Evolutionary conservation across 2,888 invertebrate species (phyloP).

Genomic region (Drosophila phalerata): DNA sequence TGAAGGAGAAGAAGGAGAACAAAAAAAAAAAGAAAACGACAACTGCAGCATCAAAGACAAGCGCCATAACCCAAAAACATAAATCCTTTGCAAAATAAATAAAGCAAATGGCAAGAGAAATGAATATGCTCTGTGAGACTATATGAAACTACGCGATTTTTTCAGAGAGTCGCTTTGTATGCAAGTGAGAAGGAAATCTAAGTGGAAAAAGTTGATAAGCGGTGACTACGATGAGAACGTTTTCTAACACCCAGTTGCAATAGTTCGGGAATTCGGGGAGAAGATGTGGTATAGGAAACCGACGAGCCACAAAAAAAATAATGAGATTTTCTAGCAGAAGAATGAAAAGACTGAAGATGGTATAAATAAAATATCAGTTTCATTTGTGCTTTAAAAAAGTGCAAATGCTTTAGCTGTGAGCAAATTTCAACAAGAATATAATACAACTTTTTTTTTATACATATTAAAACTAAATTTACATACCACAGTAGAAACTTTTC

Average conservation of each 20-base stretch:
- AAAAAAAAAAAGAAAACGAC: constrained; percentile 1
- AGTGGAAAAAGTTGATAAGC: constrained; percentile 73
- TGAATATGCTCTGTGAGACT: constrained; percentile 53
- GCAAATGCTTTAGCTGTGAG: background rate
- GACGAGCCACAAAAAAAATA: constrained; percentile 44
- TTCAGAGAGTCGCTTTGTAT: constrained; percentile 19
- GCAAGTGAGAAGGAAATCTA: constrained; percentile 50
- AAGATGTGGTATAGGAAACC: constrained; percentile 27
- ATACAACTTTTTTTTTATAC: too few relatives aligned
- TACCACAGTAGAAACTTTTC: too few relatives aligned
- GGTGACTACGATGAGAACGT: constrained; percentile 46
- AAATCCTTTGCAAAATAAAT: constrained; percentile 76
- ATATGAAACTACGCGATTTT: constrained; percentile 27
- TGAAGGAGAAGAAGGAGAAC: background rate
- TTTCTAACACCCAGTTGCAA: constrained; percentile 51
- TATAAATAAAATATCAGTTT: constrained; percentile 30
- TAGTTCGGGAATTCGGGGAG: background rate
- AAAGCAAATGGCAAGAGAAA: constrained; percentile 60
- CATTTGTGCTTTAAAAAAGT: constrained; percentile 32
- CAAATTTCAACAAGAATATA: too few relatives aligned
- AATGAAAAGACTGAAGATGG: constrained; percentile 19
- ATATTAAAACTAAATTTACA: too few relatives aligned
- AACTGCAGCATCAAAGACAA: constrained; percentile 66
- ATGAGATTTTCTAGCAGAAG: constrained; percentile 51
- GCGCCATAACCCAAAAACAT: constrained; percentile 79